phyloP scores from a whole-genome alignment of 2,113 vertebrate genomes.

The Oryzias celebensis region DNA sequence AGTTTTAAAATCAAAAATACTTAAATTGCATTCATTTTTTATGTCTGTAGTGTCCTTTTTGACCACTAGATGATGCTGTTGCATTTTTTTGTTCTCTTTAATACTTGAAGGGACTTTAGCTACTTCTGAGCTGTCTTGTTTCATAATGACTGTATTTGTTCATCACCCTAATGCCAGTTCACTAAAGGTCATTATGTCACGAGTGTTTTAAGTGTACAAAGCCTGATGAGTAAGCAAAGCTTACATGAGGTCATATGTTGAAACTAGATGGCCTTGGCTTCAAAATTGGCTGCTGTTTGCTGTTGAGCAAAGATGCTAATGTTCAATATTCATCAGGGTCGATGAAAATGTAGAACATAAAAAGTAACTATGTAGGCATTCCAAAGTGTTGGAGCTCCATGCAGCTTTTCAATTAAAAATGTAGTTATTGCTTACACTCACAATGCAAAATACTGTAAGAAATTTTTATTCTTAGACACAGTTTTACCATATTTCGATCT shows the following conservation, averaged over 20 bases:
- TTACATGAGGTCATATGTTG: conserved; percentile 18
- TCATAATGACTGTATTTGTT: neutral
- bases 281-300: conserved; percentile 9
- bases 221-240: conserved; percentile 13
- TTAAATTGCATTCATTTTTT: too few relatives aligned
- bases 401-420: neutral
- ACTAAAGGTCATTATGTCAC: conserved; percentile 12
- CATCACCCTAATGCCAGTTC: conserved; percentile 20
- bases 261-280: conserved; percentile 3
- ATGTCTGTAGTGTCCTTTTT: conserved; percentile 14
- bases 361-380: too few relatives aligned
- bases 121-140: conserved; percentile 4
- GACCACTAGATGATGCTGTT: conserved; percentile 38
- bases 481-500: too few relatives aligned
- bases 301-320: conserved; percentile 2
- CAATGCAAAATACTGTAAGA: neutral
- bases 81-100: neutral
- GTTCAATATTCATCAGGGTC: neutral
- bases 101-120: neutral
- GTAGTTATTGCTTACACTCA: neutral
- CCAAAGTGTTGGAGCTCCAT: too few relatives aligned
- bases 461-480: neutral
- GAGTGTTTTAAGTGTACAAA: neutral
- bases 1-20: too few relatives aligned
- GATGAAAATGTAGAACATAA: too few relatives aligned